Percentiles rank a stretch among this genome's conserved stretches.
These are phyloP conservation scores for Agonopterix arenella DNA, from an alignment of 2,888 invertebrate genomes.

Conservation along the genomic window DNA sequence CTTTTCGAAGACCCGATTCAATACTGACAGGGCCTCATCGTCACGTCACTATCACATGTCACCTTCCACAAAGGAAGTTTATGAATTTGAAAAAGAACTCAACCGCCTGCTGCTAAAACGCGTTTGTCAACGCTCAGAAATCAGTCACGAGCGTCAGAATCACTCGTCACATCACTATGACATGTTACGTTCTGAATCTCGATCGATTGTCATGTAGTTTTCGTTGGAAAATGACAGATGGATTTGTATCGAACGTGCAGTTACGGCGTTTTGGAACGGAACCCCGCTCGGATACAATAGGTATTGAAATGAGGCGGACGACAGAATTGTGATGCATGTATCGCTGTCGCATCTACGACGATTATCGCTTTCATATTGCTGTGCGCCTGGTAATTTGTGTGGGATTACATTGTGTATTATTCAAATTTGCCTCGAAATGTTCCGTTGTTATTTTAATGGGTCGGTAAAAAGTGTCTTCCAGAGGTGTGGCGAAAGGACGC, in stretches of 20 bases:
- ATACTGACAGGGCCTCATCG: slow-evolving; percentile 59
- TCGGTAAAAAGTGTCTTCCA: slow-evolving; percentile 14
- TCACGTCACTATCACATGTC: slow-evolving; percentile 51
- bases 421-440: slow-evolving; percentile 38
- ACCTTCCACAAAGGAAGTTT: slow-evolving; percentile 39
- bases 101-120: slow-evolving; percentile 15
- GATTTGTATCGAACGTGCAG: slow-evolving; percentile 38
- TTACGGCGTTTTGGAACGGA: slow-evolving; percentile 45
- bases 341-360: slow-evolving; percentile 55
- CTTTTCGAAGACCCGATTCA: slow-evolving; percentile 60
- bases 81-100: slow-evolving; percentile 42
- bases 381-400: slow-evolving; percentile 58
- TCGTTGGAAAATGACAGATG: slow-evolving; percentile 60
- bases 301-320: slow-evolving; percentile 61
- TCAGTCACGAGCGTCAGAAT: slow-evolving; percentile 47
- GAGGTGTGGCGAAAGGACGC: slow-evolving; percentile 47
- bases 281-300: slow-evolving; percentile 46
- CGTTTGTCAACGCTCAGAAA: slow-evolving; percentile 55
- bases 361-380: slow-evolving; percentile 60
- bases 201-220: slow-evolving; percentile 60
- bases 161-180: slow-evolving; percentile 48
- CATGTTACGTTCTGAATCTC: slow-evolving; percentile 56
- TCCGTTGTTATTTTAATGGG: slow-evolving; percentile 15
- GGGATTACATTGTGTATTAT: slow-evolving; percentile 61
- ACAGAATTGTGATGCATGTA: slow-evolving; percentile 47